Conservation (phyloP, 2,113 vertebrate genomes). For the Tragelaphus strepsiceros region DNA sequence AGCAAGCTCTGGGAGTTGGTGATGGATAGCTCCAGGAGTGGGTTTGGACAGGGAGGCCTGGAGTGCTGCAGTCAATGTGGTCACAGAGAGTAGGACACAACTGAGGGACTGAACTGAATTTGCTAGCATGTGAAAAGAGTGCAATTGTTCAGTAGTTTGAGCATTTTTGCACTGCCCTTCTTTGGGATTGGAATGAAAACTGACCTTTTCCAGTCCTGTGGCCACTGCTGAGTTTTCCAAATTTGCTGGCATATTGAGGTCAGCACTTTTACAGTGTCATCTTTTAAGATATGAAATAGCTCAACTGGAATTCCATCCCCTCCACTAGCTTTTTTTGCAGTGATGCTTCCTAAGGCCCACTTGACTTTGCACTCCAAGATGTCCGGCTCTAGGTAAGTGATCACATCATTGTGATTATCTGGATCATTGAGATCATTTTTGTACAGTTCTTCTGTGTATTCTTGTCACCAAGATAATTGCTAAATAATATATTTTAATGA, state of each 20-base stretch:
- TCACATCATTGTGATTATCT: not conserved
- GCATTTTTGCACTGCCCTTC: too few species aligned
- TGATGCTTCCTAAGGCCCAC: not conserved
- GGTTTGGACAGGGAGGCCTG: too few species aligned
- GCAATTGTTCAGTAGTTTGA: too few species aligned
- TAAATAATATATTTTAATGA: not conserved
- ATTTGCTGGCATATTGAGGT: not conserved
- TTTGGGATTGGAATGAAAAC: too few species aligned
- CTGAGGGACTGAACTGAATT: too few species aligned
- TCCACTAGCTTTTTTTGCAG: not conserved
- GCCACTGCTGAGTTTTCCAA: too few species aligned
- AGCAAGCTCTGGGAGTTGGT: too few species aligned
- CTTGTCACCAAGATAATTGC: not conserved
- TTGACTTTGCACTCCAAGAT: not conserved
- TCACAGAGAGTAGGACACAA: too few species aligned
- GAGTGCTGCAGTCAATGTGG: too few species aligned
- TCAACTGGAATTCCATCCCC: not conserved
- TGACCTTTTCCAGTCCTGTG: too few species aligned
- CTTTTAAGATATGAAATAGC: not conserved
- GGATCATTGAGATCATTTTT: not conserved
- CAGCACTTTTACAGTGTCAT: not conserved
- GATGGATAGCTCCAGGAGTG: too few species aligned
- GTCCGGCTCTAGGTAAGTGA: fast-evolving
- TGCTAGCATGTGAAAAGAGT: too few species aligned
- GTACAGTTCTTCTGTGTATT: not conserved